Evolutionary conservation across 2,888 invertebrate species (phyloP).

Genomic region (Anticlea derivata): DNA sequence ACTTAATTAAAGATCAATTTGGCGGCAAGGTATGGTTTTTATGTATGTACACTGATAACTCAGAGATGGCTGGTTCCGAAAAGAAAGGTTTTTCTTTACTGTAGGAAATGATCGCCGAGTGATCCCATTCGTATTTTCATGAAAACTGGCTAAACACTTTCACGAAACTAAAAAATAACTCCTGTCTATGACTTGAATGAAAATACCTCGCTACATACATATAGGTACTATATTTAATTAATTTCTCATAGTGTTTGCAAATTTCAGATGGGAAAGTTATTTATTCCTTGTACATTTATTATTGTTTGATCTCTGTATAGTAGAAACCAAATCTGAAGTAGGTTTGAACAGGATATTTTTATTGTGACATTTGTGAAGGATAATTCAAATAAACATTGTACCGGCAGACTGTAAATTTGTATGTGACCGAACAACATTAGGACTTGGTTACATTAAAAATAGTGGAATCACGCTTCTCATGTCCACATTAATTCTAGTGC

Average conservation of each 20-base stretch:
- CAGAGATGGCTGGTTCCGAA: slow-evolving; percentile 10
- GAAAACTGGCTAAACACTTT: slow-evolving; percentile 1
- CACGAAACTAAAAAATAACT: not conserved
- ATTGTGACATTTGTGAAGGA: slow-evolving; percentile 41
- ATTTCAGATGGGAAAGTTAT: slow-evolving; percentile 8
- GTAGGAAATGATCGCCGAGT: not conserved
- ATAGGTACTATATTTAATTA: not conserved
- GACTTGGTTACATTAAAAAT: slow-evolving; percentile 40
- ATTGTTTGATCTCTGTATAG: slow-evolving; percentile 75
- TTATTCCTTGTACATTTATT: slow-evolving; percentile 53
- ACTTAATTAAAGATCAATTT: not conserved
- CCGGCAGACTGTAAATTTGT: slow-evolving; percentile 50
- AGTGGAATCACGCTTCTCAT: slow-evolving; percentile 51
- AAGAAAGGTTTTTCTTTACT: not conserved
- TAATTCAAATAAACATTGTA: slow-evolving; percentile 28
- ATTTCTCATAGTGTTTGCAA: not conserved
- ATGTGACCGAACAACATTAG: slow-evolving; percentile 55
- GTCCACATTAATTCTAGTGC: slow-evolving; percentile 60
- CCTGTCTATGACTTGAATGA: not conserved
- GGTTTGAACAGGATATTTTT: slow-evolving; percentile 49
- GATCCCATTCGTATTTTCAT: not conserved
- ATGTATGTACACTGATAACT: not conserved
- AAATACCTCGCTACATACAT: not conserved
- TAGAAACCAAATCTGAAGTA: slow-evolving; percentile 71
- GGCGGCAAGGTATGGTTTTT: not conserved